Evolutionary conservation across 2,888 invertebrate species (phyloP), one percentile per base, ranked within the genome.

Genomic region (Xanthostigma xanthostigma): DNA sequence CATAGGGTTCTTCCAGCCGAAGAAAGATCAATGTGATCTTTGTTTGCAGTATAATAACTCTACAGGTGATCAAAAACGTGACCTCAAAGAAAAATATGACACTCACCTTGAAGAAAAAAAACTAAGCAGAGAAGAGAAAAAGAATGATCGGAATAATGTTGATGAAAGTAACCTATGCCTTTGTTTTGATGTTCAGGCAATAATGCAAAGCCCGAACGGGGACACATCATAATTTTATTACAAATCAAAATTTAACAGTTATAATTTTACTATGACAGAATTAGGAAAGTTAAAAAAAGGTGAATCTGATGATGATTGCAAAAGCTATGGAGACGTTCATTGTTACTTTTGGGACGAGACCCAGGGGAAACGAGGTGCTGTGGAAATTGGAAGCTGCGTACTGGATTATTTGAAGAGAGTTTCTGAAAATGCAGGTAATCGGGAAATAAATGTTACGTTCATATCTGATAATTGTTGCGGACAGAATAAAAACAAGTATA

Each of bases 401-500:
- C 55, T 52, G 42, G 45, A 49, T 40, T 53, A 50, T 46, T 50
- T 53, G 35, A 49, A 50, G 47, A 50, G 43, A 44, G 10, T 46
- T 14, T 36, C 44, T 35, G 35, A 45, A 48, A 51, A 52, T 40
- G 46, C 45, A 14, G 38, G 46, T 37, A 51, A 48, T 37, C 40
- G 48, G 44, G 46, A 53, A 44, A 45, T 51, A 13, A 49, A 53
- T 33, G 49, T 58, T 35, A 57, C 54, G 44, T 59, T 60, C 50
- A 60, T 59, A 52, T 58, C 57, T 27, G 60, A 60, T 45, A 60
- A 61, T 48, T 61, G 59, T 46, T 56, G 56, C 40, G 59, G 59
- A 10, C 59, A 60, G 45, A 53, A 58, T 56, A 43, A 57, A 55
- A 54, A 53, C 43, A 52, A 55, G 42, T 56, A 46, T 42, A 33